Conservation (phyloP, 2,888 invertebrate species). For the Criorhina ranunculi region DNA sequence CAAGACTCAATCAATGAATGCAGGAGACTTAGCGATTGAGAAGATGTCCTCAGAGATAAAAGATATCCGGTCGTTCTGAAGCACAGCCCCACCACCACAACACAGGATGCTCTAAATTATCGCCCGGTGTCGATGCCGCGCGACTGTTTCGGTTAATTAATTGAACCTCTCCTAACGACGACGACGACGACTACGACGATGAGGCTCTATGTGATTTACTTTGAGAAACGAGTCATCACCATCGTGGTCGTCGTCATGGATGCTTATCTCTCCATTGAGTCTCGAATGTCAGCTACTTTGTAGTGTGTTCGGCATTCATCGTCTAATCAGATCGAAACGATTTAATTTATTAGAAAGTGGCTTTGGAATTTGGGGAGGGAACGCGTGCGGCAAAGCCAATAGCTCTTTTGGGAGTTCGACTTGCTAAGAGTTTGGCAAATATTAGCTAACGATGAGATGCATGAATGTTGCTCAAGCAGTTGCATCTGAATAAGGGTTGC, state of each 20-base stretch:
- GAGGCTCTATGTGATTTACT: constrained; percentile 67
- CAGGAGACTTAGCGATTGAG: constrained; percentile 76
- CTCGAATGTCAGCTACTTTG: constrained; percentile 74
- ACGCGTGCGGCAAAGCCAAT: constrained; percentile 29
- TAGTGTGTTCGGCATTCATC: constrained; percentile 71
- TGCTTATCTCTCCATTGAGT: constrained; percentile 66
- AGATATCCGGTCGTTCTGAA: constrained; percentile 81
- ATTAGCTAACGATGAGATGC: constrained; percentile 63
- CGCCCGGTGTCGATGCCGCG: constrained; percentile 63
- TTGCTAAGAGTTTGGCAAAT: constrained; percentile 64
- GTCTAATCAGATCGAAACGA: constrained; percentile 74
- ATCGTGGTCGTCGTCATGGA: constrained; percentile 63
- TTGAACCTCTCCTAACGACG: constrained; percentile 52
- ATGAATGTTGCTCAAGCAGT: constrained; percentile 27
- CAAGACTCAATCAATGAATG: constrained; percentile 71
- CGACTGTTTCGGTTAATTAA: constrained; percentile 73
- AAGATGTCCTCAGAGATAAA: constrained; percentile 82
- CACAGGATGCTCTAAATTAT: constrained; percentile 73
- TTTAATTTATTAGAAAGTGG: constrained; percentile 70
- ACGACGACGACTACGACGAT: neutral
- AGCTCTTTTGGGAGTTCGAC: constrained; percentile 54
- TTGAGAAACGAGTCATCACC: constrained; percentile 70
- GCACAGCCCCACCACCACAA: constrained; percentile 43
- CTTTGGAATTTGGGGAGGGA: constrained; percentile 1
- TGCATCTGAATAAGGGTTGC: constrained; percentile 38